These are phyloP conservation scores for Scrobipalpa costella DNA, from an alignment of 2,888 invertebrate species.

Conservation along the genomic window DNA sequence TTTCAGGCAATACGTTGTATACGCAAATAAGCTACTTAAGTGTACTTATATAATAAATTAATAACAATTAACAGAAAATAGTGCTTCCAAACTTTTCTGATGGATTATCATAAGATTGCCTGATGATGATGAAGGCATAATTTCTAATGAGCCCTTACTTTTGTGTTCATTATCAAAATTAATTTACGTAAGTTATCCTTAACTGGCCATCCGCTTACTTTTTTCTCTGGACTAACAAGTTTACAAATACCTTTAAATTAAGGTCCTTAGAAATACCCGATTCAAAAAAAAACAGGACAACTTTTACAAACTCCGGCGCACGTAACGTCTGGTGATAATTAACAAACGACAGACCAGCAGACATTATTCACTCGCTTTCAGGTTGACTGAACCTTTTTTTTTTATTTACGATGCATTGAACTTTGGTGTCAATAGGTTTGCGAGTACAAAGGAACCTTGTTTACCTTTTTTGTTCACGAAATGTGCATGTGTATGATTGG, in stretches of 20 bases:
- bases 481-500: neutral
- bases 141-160: no score
- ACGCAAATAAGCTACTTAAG: no score
- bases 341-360: conserved; percentile 16
- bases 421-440: conserved; percentile 14
- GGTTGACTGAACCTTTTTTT: conserved; percentile 22
- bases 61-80: no score
- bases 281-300: conserved; percentile 32
- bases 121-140: no score
- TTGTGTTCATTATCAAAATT: no score
- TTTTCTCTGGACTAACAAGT: conserved; percentile 1
- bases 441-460: conserved; percentile 15
- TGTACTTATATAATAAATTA: no score
- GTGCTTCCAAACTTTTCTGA: no score
- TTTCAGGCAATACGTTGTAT: no score
- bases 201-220: neutral
- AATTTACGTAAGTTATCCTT: neutral
- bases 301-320: conserved; percentile 26
- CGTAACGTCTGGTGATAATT: conserved; percentile 25
- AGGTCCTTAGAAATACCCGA: neutral
- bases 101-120: no score
- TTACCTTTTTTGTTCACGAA: neutral
- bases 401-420: conserved; percentile 20
- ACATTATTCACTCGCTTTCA: conserved; percentile 17
- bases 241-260: neutral